Percentiles rank a stretch among this genome's conserved stretches.
Evolutionary conservation across 2,888 invertebrate species (phyloP).

Genomic region (Caenorhabditis doughertyi): DNA sequence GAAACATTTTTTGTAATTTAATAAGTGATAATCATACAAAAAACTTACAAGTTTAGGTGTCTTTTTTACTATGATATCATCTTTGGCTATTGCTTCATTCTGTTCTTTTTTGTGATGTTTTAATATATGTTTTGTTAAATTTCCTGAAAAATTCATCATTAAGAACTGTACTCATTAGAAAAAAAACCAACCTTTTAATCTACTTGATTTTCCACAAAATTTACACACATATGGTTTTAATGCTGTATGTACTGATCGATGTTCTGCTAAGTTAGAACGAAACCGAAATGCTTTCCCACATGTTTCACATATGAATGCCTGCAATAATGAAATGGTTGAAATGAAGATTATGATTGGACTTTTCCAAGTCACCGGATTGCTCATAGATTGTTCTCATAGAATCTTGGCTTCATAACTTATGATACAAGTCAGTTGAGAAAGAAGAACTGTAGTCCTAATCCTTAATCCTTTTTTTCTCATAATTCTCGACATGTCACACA

Average conservation of each 20-base stretch:
- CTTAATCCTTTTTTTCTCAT: constrained; percentile 46
- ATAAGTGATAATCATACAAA: not conserved
- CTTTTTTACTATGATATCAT: constrained; percentile 83
- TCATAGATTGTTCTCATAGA: constrained; percentile 26
- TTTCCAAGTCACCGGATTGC: constrained; percentile 1
- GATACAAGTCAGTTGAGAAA: constrained; percentile 12
- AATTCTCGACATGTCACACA: constrained; percentile 41
- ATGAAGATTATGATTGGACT: constrained; percentile 16
- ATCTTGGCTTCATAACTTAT: not conserved
- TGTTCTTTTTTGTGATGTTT: constrained; percentile 83
- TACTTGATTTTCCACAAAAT: constrained; percentile 82
- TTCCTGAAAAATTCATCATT: constrained; percentile 73
- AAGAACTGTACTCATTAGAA: not conserved
- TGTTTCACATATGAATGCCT: constrained; percentile 82
- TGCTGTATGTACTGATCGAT: constrained; percentile 83
- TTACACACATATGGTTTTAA: constrained; percentile 83
- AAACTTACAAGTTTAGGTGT: constrained; percentile 56
- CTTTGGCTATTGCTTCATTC: constrained; percentile 81
- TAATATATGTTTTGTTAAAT: constrained; percentile 83
- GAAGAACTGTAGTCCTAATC: constrained; percentile 62
- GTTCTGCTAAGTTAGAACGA: constrained; percentile 83
- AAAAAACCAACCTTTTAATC: constrained; percentile 79
- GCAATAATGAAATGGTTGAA: constrained; percentile 52
- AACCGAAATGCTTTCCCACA: constrained; percentile 83
- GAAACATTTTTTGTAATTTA: not conserved